Evolutionary conservation across 2,797 vertebrate genomes (phyloP), one percentile per base, ranked within the genome.

Genomic region (Epinephelus coioides): DNA sequence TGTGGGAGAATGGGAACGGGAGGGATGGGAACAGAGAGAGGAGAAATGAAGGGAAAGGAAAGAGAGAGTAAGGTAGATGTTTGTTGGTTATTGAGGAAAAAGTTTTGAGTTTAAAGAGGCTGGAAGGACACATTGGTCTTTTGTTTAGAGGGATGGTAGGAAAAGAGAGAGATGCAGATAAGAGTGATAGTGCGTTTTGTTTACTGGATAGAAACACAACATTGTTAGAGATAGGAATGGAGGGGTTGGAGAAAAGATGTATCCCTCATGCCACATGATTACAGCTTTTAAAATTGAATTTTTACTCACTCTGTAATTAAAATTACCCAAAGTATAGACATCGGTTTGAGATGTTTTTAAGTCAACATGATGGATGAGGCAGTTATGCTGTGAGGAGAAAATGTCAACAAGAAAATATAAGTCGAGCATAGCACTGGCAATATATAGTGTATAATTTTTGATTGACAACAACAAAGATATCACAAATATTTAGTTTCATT

Each of bases 21-120:
- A 82, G 77, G 40, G 64, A 78, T 60, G 51, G 69, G 61, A 85
- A 86, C 64, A n/a, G 76, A 76, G 57, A 67, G 46, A 70, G 50
- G 27, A 76, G 66, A 71, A 71, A 69, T 43, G 34, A 59, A 56
- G 9, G 34, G 43, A 57, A 27, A 65, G 27, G 18, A 54, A 55
- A 23, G 12, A 63, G 61, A 74, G 63, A 71, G 34, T 12, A 56
- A 68, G 30, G 27, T 34, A n/a, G 55, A 56, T 64, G 18, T 66
- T 65, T 81, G 65, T 74, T 56, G 25, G 19, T 57, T 67, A n/a
- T 67, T 25, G 11, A 51, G 43, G 49, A 34, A 50, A 59, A 25
- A 56, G 62, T 50, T 13, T 55, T 75, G 30, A 69, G 72, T 65
- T 65, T 61, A 40, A 49, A 34, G 46, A 17, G 53, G 64, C 19